These are phyloP conservation scores for Eupithecia abbreviata DNA, from an alignment of 2,888 invertebrate species.

Conservation along the genomic window DNA sequence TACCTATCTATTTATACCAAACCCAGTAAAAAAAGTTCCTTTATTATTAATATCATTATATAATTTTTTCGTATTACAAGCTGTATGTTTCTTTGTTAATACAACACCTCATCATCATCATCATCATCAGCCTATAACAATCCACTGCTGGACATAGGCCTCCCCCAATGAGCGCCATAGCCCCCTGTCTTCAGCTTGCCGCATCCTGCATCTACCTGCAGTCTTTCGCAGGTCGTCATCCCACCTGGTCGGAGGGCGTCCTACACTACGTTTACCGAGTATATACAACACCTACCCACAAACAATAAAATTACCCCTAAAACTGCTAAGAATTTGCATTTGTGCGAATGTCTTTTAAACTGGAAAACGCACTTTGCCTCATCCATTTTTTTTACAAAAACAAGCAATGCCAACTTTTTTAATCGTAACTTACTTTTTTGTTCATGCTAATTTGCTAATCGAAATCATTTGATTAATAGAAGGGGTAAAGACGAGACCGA, in stretches of 20 bases:
- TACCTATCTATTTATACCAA: background rate
- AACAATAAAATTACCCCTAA: background rate
- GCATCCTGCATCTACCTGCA: too few species aligned
- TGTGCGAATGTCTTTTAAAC: background rate
- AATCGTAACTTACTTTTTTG: background rate
- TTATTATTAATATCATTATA: background rate
- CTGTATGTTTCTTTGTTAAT: background rate
- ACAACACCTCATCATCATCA: too few species aligned
- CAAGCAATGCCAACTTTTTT: background rate
- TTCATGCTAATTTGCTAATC: constrained; percentile 61
- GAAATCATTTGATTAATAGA: constrained; percentile 78
- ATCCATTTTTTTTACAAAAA: background rate
- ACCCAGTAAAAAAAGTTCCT: background rate
- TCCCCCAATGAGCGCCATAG: too few species aligned
- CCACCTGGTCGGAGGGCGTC: too few species aligned
- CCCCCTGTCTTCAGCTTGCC: too few species aligned
- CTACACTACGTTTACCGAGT: too few species aligned
- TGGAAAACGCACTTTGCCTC: background rate
- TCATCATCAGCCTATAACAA: too few species aligned
- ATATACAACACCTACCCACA: too few species aligned
- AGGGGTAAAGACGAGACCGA: constrained; percentile 69
- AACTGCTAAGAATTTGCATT: background rate
- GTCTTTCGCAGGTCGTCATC: too few species aligned
- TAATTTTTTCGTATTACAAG: too few species aligned
- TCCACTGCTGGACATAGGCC: too few species aligned